Evolutionary conservation across 2,113 vertebrate genomes (phyloP).

Genomic region (Hemiscyllium ocellatum): DNA sequence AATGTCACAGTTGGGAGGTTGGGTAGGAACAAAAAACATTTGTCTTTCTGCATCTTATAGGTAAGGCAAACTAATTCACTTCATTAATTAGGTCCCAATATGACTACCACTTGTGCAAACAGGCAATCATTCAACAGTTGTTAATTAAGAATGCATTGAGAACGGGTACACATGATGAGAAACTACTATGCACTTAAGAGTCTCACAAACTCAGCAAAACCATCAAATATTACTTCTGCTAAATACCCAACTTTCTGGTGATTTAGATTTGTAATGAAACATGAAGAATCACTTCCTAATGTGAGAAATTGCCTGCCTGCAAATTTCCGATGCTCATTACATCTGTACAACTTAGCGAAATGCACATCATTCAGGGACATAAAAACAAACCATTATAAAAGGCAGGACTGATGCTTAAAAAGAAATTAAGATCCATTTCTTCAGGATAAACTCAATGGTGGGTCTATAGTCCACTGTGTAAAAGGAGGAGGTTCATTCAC

Average conservation of each 20-base stretch:
- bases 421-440: slow-evolving; percentile 31
- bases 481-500: slow-evolving; percentile 22
- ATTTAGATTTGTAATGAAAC: background rate
- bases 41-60: background rate
- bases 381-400: slow-evolving; percentile 25
- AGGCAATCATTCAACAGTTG: background rate
- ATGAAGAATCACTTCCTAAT: background rate
- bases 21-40: background rate
- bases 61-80: background rate
- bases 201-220: background rate
- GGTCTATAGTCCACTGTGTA: slow-evolving; percentile 24
- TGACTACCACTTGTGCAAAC: background rate
- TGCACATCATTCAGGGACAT: background rate
- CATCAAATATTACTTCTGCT: background rate
- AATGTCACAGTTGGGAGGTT: background rate
- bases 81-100: background rate
- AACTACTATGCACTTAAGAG: background rate
- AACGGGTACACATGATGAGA: background rate
- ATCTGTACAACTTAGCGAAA: background rate
- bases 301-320: background rate
- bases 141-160: background rate
- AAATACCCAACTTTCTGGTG: background rate
- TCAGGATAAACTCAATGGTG: slow-evolving; percentile 9
- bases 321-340: background rate
- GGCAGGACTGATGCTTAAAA: slow-evolving; percentile 7